A percentile compares a stretch with the other conserved stretches of the same genome.
Conservation (phyloP, 2,113 vertebrate genomes). For the Spea bombifrons region DNA sequence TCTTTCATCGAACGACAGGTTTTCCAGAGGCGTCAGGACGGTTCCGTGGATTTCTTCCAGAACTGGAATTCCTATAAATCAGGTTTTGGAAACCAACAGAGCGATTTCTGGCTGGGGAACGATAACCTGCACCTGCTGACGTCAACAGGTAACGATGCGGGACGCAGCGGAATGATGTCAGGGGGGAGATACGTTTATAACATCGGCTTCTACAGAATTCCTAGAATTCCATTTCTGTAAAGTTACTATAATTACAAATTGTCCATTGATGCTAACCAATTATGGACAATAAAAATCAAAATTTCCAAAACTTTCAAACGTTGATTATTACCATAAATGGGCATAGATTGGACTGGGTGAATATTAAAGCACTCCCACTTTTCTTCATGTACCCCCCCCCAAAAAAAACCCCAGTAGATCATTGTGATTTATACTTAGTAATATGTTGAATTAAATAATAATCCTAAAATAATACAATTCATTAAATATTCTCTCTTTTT, state of each 20-base stretch:
- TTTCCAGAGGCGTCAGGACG: constrained; percentile 44
- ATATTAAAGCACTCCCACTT: no score
- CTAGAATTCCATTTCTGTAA: no score
- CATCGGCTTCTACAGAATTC: no score
- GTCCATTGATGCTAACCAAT: no score
- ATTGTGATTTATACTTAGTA: no score
- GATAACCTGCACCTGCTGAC: constrained; percentile 51
- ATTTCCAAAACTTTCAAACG: background rate
- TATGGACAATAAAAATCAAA: no score
- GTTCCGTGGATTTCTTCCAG: constrained; percentile 38
- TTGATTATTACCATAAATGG: background rate
- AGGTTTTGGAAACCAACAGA: constrained; percentile 41
- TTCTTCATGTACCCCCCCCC: no score
- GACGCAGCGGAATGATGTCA: no score
- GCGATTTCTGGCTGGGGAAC: constrained; percentile 53
- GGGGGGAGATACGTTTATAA: background rate
- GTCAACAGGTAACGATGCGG: constrained; percentile 14
- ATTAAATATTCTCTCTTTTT: background rate
- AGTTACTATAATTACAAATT: no score
- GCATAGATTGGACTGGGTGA: no score
- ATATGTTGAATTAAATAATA: no score
- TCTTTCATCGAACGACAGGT: constrained; percentile 16
- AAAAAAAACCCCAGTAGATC: no score
- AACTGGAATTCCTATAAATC: constrained; percentile 24
- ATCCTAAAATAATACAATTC: background rate